These are phyloP conservation scores for Psittacula echo DNA, from an alignment of 2,797 vertebrate species.

Conservation along the genomic window DNA sequence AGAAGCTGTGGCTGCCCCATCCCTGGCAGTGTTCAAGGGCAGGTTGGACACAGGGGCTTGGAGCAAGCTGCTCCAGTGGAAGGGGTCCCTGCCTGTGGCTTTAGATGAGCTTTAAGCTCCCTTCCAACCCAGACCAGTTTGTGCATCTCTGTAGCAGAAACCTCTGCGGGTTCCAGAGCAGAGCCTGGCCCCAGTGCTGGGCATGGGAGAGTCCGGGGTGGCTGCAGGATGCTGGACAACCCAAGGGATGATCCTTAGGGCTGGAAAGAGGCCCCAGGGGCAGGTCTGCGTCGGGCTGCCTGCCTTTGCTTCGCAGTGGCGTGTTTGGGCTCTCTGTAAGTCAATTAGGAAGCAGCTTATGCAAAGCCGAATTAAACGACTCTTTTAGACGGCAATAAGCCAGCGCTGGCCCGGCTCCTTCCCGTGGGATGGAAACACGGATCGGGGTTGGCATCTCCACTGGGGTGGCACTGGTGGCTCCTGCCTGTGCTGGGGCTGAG, in stretches of 20 bases:
- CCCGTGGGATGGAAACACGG: accelerated
- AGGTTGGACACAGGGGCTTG: no score
- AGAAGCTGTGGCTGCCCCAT: no score
- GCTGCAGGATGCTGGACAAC: not conserved
- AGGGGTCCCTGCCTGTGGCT: not conserved
- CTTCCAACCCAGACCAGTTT: no score
- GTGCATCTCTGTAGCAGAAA: not conserved
- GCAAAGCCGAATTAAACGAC: constrained; percentile 17
- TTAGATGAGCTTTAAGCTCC: not conserved
- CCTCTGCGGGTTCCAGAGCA: not conserved
- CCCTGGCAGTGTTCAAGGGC: no score
- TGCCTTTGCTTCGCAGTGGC: not conserved
- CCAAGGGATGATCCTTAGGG: not conserved
- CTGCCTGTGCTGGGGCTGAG: not conserved
- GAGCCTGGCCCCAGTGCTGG: not conserved
- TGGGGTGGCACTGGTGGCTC: not conserved
- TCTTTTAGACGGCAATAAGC: not conserved
- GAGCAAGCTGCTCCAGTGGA: not conserved
- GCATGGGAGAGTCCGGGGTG: accelerated
- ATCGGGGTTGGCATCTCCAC: not conserved
- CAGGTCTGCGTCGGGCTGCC: not conserved
- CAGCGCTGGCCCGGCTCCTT: not conserved
- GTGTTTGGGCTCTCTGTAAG: not conserved
- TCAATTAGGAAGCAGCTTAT: constrained; percentile 22
- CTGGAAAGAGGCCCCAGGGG: not conserved